Evolutionary conservation across 2,888 invertebrate genomes (phyloP), one percentile per base, ranked within the genome.

Genomic region (Neria commutata): DNA sequence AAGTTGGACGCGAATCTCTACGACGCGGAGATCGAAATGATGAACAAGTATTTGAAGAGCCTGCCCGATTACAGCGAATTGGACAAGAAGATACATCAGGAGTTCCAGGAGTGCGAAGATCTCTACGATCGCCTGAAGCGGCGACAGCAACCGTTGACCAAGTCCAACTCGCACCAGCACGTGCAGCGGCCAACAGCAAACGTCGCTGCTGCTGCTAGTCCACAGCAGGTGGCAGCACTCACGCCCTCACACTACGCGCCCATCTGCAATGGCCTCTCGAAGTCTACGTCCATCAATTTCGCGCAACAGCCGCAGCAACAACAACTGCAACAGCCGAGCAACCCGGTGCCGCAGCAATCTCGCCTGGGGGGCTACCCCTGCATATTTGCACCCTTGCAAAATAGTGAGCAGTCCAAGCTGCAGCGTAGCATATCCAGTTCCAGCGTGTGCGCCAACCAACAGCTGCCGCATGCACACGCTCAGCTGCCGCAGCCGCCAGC

Each of bases 1-100:
- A 78, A 76, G 45, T 17, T 75, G 52, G 77, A 78, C 63, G 79
- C 79, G 5, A 74, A 82, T 60, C 77, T 81, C 61, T 82, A 82
- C 58, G 78, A 78, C 66, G 80, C 79, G 3, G 83, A 82, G 60
- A 82, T 82, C 40, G 82, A 83, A 67, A 82, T 81, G 74, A 82
- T 82, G 82, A 81, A 81, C 63, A 80, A 81, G 64, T 82, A 82
- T 71, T 70, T 82, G n/a, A 80, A 79, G 67, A 82, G 81, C 67
- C 58, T 82, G 56, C 82, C 82, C 50, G 83, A 82, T 61, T 82
- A 82, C 56, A 80, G 76, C 48, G 82, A 82, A 57, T 59, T 82
- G 50, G 81, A 82, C 64, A 76, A 80, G 24, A 81, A 81, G 63
- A 67, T 82, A 59, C 79, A 80, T 64, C 73, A 80, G 60, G 82